Evolutionary conservation across 2,113 vertebrate species (phyloP).

Genomic region (Nipponia nippon): DNA sequence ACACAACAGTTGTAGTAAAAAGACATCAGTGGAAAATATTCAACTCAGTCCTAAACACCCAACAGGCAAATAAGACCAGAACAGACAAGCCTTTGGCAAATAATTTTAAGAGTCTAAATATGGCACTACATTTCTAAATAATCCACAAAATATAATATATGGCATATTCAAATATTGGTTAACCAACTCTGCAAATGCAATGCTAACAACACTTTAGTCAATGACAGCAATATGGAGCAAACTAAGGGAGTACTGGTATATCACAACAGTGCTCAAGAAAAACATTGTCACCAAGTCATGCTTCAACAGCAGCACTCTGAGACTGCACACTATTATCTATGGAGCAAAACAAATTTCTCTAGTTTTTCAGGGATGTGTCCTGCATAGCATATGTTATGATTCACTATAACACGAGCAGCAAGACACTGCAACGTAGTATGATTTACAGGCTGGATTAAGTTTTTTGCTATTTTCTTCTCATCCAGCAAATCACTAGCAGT

Average conservation of each 20-base stretch:
- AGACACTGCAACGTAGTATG: conserved; percentile 98
- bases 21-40: conserved; percentile 69
- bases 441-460: conserved; percentile 96
- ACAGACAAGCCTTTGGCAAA: conserved; percentile 77
- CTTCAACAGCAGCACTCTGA: conserved; percentile 33
- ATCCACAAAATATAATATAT: conserved; percentile 73
- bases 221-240: conserved; percentile 56
- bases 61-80: conserved; percentile 72
- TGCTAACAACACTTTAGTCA: conserved; percentile 49
- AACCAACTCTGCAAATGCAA: conserved; percentile 58
- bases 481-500: conserved; percentile 94
- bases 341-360: conserved; percentile 90
- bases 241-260: conserved; percentile 66
- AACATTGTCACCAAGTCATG: conserved; percentile 47
- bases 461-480: conserved; percentile 94
- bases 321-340: conserved; percentile 83
- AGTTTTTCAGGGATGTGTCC: conserved; percentile 92
- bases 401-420: conserved; percentile 91
- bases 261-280: conserved; percentile 64
- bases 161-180: conserved; percentile 67
- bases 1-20: conserved; percentile 63
- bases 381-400: conserved; percentile 84
- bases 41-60: conserved; percentile 59
- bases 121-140: conserved; percentile 68
- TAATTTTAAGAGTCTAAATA: conserved; percentile 68